phyloP scores from a whole-genome alignment of 2,797 vertebrate species.

The Eptatretus atami region DNA sequence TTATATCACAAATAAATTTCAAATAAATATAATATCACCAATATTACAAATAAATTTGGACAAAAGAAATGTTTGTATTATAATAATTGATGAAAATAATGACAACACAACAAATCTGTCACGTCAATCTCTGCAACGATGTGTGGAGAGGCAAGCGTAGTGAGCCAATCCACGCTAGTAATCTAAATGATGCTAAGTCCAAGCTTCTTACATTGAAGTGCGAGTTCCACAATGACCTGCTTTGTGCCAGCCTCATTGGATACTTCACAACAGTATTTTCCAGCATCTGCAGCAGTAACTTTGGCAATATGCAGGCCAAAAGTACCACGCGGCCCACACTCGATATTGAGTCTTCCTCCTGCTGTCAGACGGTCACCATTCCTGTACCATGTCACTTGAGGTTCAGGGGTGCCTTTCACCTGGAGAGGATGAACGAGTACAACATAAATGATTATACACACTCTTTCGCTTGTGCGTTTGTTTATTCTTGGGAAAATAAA shows the following conservation, averaged over 20 bases:
- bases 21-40: too few species aligned
- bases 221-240: conserved; percentile 49
- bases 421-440: conserved; percentile 10
- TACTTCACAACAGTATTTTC: conserved; percentile 46
- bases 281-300: conserved; percentile 24
- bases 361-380: conserved; percentile 24
- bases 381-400: conserved; percentile 32
- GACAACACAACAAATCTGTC: too few species aligned
- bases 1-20: too few species aligned
- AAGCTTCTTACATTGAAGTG: conserved; percentile 29
- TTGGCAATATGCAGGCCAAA: conserved; percentile 35
- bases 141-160: too few species aligned
- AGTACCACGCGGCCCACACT: conserved; percentile 23
- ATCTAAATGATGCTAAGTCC: background rate
- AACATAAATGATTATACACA: too few species aligned
- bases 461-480: too few species aligned
- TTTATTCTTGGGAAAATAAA: too few species aligned
- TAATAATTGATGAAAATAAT: too few species aligned
- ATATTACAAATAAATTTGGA: too few species aligned
- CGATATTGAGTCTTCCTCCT: conserved; percentile 18
- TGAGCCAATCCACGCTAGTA: too few species aligned
- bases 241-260: conserved; percentile 30
- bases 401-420: conserved; percentile 27
- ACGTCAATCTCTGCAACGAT: too few species aligned
- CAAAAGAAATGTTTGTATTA: too few species aligned